Evolutionary conservation across 2,888 invertebrate genomes (phyloP).

Genomic region (Chymomyza amoena): DNA sequence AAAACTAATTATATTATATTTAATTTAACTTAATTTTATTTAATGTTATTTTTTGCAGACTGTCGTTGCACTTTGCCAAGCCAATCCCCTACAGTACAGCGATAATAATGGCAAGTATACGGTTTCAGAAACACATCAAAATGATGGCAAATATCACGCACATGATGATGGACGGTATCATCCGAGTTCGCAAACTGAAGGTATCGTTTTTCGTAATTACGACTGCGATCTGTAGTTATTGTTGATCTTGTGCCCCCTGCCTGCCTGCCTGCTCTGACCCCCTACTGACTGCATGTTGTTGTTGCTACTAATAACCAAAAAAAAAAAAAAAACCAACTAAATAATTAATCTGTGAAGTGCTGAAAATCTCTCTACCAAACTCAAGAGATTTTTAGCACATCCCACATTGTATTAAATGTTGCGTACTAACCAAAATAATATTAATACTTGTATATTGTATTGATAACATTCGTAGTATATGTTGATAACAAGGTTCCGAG

Average conservation of each 20-base stretch:
- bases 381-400: neutral
- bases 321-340: neutral
- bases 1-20: neutral
- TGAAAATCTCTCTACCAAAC: neutral
- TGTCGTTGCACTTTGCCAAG: constrained; percentile 64
- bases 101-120: constrained; percentile 75
- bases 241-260: constrained; percentile 23
- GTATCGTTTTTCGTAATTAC: constrained; percentile 37
- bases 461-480: neutral
- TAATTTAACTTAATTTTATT: neutral
- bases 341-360: neutral
- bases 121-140: constrained; percentile 57
- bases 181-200: constrained; percentile 64
- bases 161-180: constrained; percentile 70
- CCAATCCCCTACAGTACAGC: constrained; percentile 51
- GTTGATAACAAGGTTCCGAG: constrained; percentile 43
- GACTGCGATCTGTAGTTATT: constrained; percentile 2
- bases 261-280: neutral
- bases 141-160: constrained; percentile 70
- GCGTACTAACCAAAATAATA: constrained; percentile 1
- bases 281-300: constrained; percentile 28
- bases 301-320: constrained; percentile 27
- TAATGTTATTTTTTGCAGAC: constrained; percentile 46
- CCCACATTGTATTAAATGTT: neutral
- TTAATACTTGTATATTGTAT: constrained; percentile 11